Percentiles rank a stretch among this genome's conserved stretches.
Conservation (phyloP, 2,888 invertebrate genomes). For the Blera fallax region DNA sequence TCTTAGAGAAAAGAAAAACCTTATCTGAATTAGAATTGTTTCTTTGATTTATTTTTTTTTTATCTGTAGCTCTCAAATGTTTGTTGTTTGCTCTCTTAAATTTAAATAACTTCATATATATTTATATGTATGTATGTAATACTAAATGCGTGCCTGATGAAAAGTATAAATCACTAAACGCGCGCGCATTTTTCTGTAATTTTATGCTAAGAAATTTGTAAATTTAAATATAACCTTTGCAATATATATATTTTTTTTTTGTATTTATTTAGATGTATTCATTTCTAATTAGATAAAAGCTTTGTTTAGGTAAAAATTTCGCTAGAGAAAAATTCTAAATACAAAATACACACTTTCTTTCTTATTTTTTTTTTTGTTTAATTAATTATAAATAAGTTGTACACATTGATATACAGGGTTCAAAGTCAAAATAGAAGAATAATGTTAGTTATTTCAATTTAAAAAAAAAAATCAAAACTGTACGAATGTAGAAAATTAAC, state of each 20-base stretch:
- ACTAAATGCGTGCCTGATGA: conserved; percentile 49
- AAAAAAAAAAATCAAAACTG: too few species aligned
- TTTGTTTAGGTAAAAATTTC: conserved; percentile 66
- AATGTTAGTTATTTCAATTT: too few species aligned
- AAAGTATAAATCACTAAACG: conserved; percentile 47
- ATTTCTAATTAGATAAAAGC: conserved; percentile 62
- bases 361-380: conserved; percentile 19
- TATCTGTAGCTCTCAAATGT: not conserved
- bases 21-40: too few species aligned
- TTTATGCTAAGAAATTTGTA: conserved; percentile 50
- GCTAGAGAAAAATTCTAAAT: conserved; percentile 67
- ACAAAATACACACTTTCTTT: conserved; percentile 53
- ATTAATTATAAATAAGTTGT: conserved; percentile 51
- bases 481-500: too few species aligned
- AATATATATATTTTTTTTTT: conserved; percentile 42
- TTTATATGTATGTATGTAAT: conserved; percentile 16
- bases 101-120: conserved; percentile 33
- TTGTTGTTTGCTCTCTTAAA: conserved; percentile 16
- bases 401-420: conserved; percentile 37
- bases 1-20: not conserved
- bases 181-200: conserved; percentile 22
- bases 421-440: too few species aligned
- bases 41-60: not conserved
- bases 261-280: conserved; percentile 31
- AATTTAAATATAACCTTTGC: conserved; percentile 66